Conservation (phyloP, 2,888 invertebrate species). For the Nudaria mundana region DNA sequence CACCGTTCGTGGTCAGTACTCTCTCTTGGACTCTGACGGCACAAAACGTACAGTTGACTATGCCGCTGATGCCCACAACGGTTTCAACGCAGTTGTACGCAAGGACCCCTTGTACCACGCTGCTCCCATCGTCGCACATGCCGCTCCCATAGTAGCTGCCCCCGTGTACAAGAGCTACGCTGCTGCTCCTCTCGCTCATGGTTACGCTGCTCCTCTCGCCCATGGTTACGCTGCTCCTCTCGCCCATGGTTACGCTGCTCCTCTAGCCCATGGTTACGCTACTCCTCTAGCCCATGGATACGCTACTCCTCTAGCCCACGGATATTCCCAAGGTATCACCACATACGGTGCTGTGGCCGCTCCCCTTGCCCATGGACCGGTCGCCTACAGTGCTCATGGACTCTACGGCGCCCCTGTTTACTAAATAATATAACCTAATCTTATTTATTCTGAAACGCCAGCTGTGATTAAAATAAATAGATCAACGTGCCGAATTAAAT, state of each 20-base stretch:
- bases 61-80: constrained; percentile 73
- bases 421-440: neutral
- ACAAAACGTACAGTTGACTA: constrained; percentile 79
- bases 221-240: constrained; percentile 33
- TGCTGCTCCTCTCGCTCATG: constrained; percentile 39
- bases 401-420: constrained; percentile 25
- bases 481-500: too few species aligned
- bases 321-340: constrained; percentile 26
- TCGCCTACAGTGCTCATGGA: too few species aligned
- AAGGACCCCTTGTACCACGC: constrained; percentile 68
- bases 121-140: constrained; percentile 24
- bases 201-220: constrained; percentile 33
- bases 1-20: constrained; percentile 79
- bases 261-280: constrained; percentile 37
- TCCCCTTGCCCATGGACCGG: constrained; percentile 29
- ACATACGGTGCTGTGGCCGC: constrained; percentile 30
- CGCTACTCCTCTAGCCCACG: too few species aligned
- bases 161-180: constrained; percentile 24
- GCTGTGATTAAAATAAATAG: too few species aligned
- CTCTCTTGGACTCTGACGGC: constrained; percentile 77
- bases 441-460: constrained; percentile 1
- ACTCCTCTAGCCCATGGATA: constrained; percentile 38
- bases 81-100: constrained; percentile 80
- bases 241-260: constrained; percentile 32
- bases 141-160: constrained; percentile 32